Percentiles rank a stretch among this genome's conserved stretches.
phyloP scores from a whole-genome alignment of 2,797 vertebrate genomes.

The Crenichthys baileyi region DNA sequence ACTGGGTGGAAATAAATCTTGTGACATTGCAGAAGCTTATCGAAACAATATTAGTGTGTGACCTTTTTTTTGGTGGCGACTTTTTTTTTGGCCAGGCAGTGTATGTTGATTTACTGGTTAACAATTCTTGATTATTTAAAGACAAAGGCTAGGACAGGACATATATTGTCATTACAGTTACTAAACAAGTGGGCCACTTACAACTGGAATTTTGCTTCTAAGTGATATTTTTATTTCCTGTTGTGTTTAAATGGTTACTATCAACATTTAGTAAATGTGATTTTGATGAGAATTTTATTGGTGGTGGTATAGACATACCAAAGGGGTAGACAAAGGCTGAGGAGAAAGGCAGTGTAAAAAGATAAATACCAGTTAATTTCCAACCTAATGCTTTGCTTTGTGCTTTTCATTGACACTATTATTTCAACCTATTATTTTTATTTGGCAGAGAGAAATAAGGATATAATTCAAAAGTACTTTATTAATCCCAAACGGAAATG shows the following conservation, averaged over 20 bases:
- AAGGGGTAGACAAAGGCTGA: constrained; percentile 34
- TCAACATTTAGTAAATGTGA: constrained; percentile 72
- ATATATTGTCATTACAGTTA: constrained; percentile 61
- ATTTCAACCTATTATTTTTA: not conserved
- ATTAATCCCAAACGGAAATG: too few species aligned
- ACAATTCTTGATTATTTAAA: too few species aligned
- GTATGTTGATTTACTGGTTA: constrained; percentile 30
- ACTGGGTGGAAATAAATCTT: too few species aligned
- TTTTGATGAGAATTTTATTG: constrained; percentile 72
- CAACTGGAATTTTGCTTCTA: constrained; percentile 63
- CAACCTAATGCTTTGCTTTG: not conserved
- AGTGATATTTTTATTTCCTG: constrained; percentile 75
- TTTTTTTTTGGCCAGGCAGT: too few species aligned
- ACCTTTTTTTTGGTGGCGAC: too few species aligned
- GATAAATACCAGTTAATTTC: not conserved
- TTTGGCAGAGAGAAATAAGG: too few species aligned
- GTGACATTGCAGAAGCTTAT: too few species aligned
- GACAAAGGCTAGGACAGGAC: constrained; percentile 52
- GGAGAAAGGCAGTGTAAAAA: constrained; percentile 3
- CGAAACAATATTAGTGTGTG: too few species aligned
- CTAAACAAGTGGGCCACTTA: constrained; percentile 63
- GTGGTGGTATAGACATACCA: constrained; percentile 22
- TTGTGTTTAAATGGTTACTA: constrained; percentile 66
- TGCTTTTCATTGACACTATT: not conserved
- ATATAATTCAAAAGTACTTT: too few species aligned